These are phyloP conservation scores for Synodontis membranacea DNA, from an alignment of 2,113 vertebrate species.

Conservation along the genomic window DNA sequence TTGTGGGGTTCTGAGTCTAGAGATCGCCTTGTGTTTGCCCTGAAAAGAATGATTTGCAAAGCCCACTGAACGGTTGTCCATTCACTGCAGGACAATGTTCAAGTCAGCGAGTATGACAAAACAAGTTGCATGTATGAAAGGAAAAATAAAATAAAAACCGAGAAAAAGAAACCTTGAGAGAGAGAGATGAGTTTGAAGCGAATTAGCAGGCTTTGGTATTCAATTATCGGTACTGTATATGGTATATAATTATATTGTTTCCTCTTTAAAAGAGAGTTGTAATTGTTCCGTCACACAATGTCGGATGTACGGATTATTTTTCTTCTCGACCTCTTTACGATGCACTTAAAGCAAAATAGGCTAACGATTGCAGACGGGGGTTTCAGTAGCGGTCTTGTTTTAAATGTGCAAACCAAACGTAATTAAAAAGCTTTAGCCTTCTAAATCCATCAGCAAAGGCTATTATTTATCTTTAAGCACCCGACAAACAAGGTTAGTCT, in stretches of 20 bases:
- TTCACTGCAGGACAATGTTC: not conserved
- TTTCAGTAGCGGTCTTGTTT: not conserved
- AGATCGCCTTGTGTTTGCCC: not conserved
- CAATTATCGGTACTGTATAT: too few relatives aligned
- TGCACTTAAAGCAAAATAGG: not conserved
- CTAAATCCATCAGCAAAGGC: not conserved
- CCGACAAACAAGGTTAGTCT: not conserved
- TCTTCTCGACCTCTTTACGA: not conserved
- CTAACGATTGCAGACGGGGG: not conserved
- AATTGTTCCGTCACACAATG: conserved; percentile 48
- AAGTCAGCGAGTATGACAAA: not conserved
- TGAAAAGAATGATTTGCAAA: not conserved
- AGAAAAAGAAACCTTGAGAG: conserved; percentile 35
- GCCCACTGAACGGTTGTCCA: not conserved
- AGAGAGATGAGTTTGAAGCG: conserved; percentile 25
- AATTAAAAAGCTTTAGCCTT: not conserved
- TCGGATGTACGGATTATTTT: not conserved
- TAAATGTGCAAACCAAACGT: not conserved
- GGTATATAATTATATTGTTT: conserved; percentile 52
- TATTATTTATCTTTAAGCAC: not conserved
- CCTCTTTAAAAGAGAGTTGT: conserved; percentile 41
- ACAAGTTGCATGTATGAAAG: not conserved
- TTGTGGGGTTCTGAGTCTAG: not conserved
- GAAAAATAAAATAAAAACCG: not conserved
- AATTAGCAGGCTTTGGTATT: conserved; percentile 37